Conservation (phyloP, 2,113 vertebrate species). For the Neolamprologus modestus region DNA sequence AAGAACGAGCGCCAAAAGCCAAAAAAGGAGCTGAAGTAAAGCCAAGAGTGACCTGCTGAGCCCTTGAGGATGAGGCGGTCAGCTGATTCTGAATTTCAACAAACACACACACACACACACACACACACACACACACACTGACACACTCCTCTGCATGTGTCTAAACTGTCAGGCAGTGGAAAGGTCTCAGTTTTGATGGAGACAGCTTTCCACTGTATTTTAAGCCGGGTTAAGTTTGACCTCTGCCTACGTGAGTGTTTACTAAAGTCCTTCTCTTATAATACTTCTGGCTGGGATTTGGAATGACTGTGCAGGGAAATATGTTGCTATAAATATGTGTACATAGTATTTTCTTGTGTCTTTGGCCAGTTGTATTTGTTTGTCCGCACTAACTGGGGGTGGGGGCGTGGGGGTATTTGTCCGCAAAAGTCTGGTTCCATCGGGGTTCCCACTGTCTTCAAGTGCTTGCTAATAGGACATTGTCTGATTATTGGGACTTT, state of each 20-base stretch:
- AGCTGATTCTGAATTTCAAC: background rate
- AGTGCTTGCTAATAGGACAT: fast-evolving
- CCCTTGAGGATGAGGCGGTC: background rate
- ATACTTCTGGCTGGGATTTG: background rate
- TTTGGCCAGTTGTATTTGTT: background rate
- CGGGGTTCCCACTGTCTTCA: background rate
- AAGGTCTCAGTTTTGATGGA: background rate
- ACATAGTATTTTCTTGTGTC: background rate
- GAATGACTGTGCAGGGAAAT: background rate
- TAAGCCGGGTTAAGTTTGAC: background rate
- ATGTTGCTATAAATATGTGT: background rate
- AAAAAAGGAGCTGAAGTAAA: background rate
- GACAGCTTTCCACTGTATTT: background rate
- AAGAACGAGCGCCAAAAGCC: background rate
- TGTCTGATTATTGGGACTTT: background rate
- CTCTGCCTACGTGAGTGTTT: background rate
- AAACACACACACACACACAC: background rate
- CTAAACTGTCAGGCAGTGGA: background rate
- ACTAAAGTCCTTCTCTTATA: background rate
- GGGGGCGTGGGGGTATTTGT: background rate
- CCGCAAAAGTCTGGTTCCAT: fast-evolving
- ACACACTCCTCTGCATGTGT: background rate
- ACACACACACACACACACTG: background rate
- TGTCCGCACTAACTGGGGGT: background rate
- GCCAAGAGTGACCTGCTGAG: background rate